Evolutionary conservation across 2,888 invertebrate species (phyloP).

Genomic region (Ophion obscuratus): DNA sequence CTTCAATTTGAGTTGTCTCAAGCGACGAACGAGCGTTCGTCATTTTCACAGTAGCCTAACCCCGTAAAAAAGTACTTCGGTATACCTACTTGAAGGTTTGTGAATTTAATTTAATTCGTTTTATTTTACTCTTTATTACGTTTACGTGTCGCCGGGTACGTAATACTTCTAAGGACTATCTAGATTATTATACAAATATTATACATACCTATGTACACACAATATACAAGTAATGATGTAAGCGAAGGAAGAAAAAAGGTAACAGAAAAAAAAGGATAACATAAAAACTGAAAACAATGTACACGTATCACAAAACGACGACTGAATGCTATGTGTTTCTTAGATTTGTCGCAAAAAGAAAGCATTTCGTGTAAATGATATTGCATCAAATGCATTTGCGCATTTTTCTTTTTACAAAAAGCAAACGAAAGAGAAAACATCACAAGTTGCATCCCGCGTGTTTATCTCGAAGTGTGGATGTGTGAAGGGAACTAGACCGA

Average conservation of each 20-base stretch:
- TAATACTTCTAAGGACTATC: constrained; percentile 67
- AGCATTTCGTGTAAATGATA: constrained; percentile 69
- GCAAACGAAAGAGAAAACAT: constrained; percentile 13
- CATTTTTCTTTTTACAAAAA: constrained; percentile 59
- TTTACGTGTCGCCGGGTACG: constrained; percentile 64
- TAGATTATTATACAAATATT: constrained; percentile 68
- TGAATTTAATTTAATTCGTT: constrained; percentile 43
- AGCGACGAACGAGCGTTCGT: no score
- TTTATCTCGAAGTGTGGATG: constrained; percentile 28
- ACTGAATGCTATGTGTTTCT: constrained; percentile 68
- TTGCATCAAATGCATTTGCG: constrained; percentile 64
- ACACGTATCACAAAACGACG: constrained; percentile 69
- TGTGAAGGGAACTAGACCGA: constrained; percentile 29
- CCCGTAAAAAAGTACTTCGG: not conserved
- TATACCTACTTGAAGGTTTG: constrained; percentile 45
- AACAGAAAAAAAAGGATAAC: constrained; percentile 33
- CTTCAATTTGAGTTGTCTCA: no score
- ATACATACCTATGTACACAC: constrained; percentile 71
- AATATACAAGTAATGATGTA: constrained; percentile 66
- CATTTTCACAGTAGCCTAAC: no score
- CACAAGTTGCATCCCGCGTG: constrained; percentile 42
- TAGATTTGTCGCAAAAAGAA: constrained; percentile 64
- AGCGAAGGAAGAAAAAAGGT: constrained; percentile 32
- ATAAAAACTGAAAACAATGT: constrained; percentile 61
- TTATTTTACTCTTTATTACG: constrained; percentile 44